Conservation (phyloP, 2,113 vertebrate genomes). For the Eretmochelys imbricata region DNA sequence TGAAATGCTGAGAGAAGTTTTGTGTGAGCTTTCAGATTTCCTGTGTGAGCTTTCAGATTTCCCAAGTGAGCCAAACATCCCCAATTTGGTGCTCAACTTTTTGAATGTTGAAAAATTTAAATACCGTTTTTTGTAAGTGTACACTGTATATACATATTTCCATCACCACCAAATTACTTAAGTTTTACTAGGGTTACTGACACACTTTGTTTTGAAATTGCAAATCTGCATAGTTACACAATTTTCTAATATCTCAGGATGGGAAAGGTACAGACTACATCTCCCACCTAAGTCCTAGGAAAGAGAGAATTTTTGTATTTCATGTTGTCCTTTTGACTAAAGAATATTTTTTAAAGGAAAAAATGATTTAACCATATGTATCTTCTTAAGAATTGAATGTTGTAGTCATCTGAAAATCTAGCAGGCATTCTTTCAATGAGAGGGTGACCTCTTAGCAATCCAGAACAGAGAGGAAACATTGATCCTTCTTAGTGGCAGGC, state of each 20-base stretch:
- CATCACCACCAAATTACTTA: neutral
- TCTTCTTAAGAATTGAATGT: neutral
- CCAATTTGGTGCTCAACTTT: neutral
- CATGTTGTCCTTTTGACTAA: neutral
- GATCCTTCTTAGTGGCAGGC: neutral
- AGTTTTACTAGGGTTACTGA: neutral
- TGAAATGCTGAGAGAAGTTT: neutral
- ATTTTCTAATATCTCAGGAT: neutral
- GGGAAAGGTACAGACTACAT: neutral
- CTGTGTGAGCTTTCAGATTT: neutral
- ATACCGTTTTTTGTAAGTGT: neutral
- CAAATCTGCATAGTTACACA: neutral
- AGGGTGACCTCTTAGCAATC: neutral
- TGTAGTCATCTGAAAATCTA: neutral
- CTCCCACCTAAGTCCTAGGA: neutral
- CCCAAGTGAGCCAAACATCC: neutral
- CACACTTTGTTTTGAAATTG: neutral
- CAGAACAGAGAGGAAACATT: neutral
- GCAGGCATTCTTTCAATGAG: neutral
- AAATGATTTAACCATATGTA: neutral
- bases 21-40: neutral
- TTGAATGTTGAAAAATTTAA: rapidly evolving
- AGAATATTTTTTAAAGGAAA: neutral
- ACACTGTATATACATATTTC: neutral
- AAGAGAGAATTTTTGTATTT: neutral